Percentiles rank a stretch among this genome's conserved stretches.
These are phyloP conservation scores for Thunnus thynnus DNA, from an alignment of 2,113 vertebrate genomes.

Conservation along the genomic window DNA sequence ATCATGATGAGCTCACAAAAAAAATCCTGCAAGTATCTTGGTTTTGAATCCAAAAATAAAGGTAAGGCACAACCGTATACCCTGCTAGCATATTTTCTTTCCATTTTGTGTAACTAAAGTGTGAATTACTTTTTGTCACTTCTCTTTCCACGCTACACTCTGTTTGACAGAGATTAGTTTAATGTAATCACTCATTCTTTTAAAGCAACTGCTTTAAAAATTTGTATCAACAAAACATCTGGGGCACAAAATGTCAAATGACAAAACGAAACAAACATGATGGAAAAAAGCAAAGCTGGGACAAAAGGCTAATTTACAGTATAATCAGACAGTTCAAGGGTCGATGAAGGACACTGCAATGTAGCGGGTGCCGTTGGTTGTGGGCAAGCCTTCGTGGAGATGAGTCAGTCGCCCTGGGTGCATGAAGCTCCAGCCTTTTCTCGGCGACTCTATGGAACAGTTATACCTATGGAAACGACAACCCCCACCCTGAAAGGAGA, in stretches of 20 bases:
- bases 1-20: constrained; percentile 32
- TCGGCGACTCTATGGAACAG: constrained; percentile 94
- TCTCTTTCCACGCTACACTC: constrained; percentile 56
- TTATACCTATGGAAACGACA: constrained; percentile 98
- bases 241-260: constrained; percentile 20
- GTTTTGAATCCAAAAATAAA: constrained; percentile 1
- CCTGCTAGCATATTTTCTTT: constrained; percentile 8
- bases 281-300: constrained; percentile 18
- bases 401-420: constrained; percentile 97
- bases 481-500: constrained; percentile 90
- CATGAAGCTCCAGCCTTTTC: constrained; percentile 99
- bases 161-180: constrained; percentile 79
- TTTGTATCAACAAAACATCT: constrained; percentile 40
- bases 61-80: neutral
- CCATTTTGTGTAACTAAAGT: constrained; percentile 25
- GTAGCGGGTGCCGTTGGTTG: constrained; percentile 95
- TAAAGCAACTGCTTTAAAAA: constrained; percentile 63
- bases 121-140: constrained; percentile 27
- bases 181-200: constrained; percentile 47
- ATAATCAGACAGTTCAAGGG: constrained; percentile 82
- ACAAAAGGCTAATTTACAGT: constrained; percentile 31
- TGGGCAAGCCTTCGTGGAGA: constrained; percentile 97
- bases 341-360: constrained; percentile 98
- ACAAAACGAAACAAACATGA: constrained; percentile 38
- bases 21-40: neutral